Evolutionary conservation across 2,888 invertebrate genomes (phyloP).

Genomic region (Danaus chrysippus): DNA sequence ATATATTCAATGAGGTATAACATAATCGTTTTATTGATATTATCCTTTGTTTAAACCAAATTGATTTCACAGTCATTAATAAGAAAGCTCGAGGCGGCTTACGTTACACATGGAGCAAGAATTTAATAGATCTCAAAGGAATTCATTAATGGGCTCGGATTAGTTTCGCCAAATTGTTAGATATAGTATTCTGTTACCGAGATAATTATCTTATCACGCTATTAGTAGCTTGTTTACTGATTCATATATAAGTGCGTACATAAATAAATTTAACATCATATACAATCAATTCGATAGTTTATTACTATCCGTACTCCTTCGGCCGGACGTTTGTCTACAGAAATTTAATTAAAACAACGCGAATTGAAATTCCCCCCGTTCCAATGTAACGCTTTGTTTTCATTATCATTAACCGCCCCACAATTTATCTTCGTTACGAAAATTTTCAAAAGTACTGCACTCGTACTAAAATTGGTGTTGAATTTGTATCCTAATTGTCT

Average conservation of each 20-base stretch:
- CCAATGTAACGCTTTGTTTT: slow-evolving; percentile 53
- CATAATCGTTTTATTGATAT: slow-evolving; percentile 18
- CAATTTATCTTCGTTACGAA: slow-evolving; percentile 63
- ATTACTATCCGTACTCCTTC: neutral
- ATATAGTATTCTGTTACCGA: slow-evolving; percentile 4
- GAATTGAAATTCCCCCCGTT: slow-evolving; percentile 60
- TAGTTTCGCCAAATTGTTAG: slow-evolving; percentile 31
- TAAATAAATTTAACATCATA: neutral
- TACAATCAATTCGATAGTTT: neutral
- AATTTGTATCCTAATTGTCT: slow-evolving; percentile 20
- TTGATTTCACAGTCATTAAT: slow-evolving; percentile 19
- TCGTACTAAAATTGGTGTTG: slow-evolving; percentile 31
- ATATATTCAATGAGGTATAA: neutral
- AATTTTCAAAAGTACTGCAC: slow-evolving; percentile 37
- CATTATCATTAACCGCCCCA: slow-evolving; percentile 58
- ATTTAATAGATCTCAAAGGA: slow-evolving; percentile 45
- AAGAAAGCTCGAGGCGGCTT: slow-evolving; percentile 18
- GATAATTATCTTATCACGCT: slow-evolving; percentile 4
- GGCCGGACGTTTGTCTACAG: slow-evolving; percentile 11
- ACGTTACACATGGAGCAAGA: slow-evolving; percentile 20
- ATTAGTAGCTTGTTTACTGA: neutral
- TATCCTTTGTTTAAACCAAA: slow-evolving; percentile 7
- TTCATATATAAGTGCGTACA: neutral
- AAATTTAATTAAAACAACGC: slow-evolving; percentile 59
- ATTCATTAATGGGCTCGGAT: slow-evolving; percentile 49